Evolutionary conservation across 92 coral and sea anemone species (phyloP).

Genomic region (Bergia sp.): DNA sequence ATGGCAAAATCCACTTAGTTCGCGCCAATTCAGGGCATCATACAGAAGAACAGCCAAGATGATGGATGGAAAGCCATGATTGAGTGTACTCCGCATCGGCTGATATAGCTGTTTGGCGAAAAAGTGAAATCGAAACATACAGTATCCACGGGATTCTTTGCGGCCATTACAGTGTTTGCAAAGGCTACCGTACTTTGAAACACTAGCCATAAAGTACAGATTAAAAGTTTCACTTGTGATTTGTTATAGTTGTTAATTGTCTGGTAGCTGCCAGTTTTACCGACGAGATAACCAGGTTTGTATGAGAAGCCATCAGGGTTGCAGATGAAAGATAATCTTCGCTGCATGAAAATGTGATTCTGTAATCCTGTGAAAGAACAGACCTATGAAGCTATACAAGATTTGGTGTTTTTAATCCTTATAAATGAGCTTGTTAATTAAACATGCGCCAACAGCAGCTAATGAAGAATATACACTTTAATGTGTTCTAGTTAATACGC

Average conservation of each 20-base stretch:
- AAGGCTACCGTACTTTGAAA: background rate
- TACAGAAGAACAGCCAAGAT: no score
- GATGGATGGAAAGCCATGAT: background rate
- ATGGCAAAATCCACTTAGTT: no score
- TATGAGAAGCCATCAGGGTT: background rate
- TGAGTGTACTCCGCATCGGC: background rate
- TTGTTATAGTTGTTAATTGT: background rate
- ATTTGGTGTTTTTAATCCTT: background rate
- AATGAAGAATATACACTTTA: background rate
- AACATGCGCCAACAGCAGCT: background rate
- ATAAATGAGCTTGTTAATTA: background rate
- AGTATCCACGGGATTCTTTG: background rate
- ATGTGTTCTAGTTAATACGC: background rate
- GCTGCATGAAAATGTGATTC: no score
- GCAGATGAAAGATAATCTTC: background rate
- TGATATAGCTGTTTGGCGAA: background rate
- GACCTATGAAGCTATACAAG: background rate
- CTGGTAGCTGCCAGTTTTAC: background rate
- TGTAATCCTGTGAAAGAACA: background rate
- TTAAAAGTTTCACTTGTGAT: background rate
- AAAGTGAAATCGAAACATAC: background rate
- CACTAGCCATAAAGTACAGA: background rate
- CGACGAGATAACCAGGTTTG: background rate
- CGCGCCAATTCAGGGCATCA: no score
- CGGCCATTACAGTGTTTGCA: background rate